These are phyloP conservation scores for Cricetomys ansorgei DNA, from an alignment of 2,113 vertebrate species.

Conservation along the genomic window DNA sequence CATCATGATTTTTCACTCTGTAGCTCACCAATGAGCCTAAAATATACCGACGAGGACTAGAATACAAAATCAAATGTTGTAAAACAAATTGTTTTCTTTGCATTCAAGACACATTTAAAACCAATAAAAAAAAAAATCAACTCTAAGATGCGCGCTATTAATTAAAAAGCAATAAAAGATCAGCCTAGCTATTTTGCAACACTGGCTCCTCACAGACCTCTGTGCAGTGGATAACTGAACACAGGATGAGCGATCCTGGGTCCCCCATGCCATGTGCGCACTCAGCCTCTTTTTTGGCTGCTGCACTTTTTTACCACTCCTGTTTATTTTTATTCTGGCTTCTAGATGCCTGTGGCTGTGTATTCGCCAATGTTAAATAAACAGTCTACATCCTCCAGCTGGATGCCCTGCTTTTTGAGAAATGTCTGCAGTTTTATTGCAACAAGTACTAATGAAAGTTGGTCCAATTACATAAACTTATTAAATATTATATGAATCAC, in stretches of 20 bases:
- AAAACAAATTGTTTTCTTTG: neutral
- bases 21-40: neutral
- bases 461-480: constrained; percentile 76
- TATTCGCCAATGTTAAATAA: constrained; percentile 63
- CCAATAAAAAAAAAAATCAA: constrained; percentile 22
- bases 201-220: neutral
- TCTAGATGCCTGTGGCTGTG: constrained; percentile 54
- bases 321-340: constrained; percentile 69
- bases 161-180: constrained; percentile 48
- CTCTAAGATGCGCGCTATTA: neutral
- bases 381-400: constrained; percentile 69
- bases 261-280: neutral
- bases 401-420: constrained; percentile 75
- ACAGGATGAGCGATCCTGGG: neutral
- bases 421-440: constrained; percentile 75
- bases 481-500: constrained; percentile 82
- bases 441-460: constrained; percentile 79
- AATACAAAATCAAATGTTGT: neutral
- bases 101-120: neutral
- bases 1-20: neutral
- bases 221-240: neutral
- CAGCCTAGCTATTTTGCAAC: neutral
- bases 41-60: neutral
- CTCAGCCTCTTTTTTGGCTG: constrained; percentile 56
- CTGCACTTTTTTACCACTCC: constrained; percentile 2